These are phyloP conservation scores for Catocala nupta DNA, from an alignment of 2,888 invertebrate genomes.

Conservation along the genomic window DNA sequence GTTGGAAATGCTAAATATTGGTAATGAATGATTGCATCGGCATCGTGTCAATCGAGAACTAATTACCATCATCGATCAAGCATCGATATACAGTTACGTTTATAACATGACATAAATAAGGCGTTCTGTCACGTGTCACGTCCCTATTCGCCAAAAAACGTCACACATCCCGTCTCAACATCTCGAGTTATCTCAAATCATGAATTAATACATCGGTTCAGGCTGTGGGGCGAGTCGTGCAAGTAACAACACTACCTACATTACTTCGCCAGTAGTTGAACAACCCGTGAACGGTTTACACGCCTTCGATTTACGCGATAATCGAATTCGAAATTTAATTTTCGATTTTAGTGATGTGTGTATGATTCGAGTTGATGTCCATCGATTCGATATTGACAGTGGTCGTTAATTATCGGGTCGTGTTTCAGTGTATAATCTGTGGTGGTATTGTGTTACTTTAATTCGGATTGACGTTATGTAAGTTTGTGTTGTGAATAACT, in stretches of 20 bases:
- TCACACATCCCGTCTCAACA: constrained; percentile 56
- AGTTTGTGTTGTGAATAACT: constrained; percentile 50
- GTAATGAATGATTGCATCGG: constrained; percentile 36
- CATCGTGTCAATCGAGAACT: constrained; percentile 31
- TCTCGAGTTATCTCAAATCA: constrained; percentile 67
- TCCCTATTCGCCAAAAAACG: constrained; percentile 57
- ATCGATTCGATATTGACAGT: constrained; percentile 56
- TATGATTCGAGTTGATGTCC: constrained; percentile 59
- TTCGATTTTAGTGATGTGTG: constrained; percentile 57
- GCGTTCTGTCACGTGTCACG: constrained; percentile 50
- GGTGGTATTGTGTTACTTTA: constrained; percentile 52
- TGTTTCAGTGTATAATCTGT: constrained; percentile 51
- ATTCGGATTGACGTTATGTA: constrained; percentile 43
- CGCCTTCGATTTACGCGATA: constrained; percentile 64
- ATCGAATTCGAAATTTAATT: constrained; percentile 37
- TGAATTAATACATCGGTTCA: constrained; percentile 71
- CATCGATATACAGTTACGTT: constrained; percentile 43
- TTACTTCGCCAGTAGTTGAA: constrained; percentile 71
- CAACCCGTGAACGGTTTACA: constrained; percentile 73
- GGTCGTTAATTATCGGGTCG: constrained; percentile 50
- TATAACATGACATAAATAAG: constrained; percentile 29
- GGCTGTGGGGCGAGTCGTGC: constrained; percentile 57
- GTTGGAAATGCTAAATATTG: constrained; percentile 27
- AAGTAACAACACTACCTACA: constrained; percentile 57
- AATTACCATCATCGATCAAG: constrained; percentile 44